These are phyloP conservation scores for Eurypyga helias DNA, from an alignment of 2,113 vertebrate species.

Conservation along the genomic window DNA sequence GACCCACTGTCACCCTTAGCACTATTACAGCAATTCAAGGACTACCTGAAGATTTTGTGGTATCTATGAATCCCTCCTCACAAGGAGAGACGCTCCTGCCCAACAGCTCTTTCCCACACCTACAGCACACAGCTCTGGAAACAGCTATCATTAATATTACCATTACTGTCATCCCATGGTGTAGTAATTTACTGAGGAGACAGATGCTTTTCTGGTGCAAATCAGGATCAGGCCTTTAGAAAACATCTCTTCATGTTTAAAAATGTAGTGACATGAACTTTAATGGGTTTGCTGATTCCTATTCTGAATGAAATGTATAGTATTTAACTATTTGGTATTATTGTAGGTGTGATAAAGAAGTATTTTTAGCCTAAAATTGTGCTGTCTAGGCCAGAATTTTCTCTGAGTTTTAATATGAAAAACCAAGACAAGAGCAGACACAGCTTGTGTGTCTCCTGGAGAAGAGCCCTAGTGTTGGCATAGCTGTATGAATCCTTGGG, in stretches of 20 bases:
- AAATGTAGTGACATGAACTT: background rate
- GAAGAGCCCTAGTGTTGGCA: background rate
- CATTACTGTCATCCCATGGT: background rate
- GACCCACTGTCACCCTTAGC: background rate
- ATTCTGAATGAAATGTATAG: background rate
- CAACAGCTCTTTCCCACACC: background rate
- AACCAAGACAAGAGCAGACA: background rate
- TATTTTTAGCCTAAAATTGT: background rate
- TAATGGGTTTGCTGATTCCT: background rate
- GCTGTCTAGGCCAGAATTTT: background rate
- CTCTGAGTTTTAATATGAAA: background rate
- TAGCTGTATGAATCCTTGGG: background rate
- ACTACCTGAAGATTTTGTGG: background rate
- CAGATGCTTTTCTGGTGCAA: background rate
- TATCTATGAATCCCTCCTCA: background rate
- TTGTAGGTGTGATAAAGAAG: background rate
- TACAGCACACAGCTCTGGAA: background rate
- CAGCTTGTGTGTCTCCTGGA: background rate
- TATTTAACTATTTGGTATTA: background rate
- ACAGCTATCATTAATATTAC: background rate
- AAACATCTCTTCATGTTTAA: background rate
- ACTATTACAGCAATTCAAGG: background rate
- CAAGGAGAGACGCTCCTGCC: accelerated
- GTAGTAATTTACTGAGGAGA: background rate
- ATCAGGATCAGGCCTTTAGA: background rate